A percentile compares a stretch with the other conserved stretches of the same genome.
Evolutionary conservation across 1,140 invertebrate genomes (phyloP).

Genomic region (Apis mellifera): Amel_HAv3.1 CM009938.2:1387501-1388000

Average conservation of each 20-base stretch:
- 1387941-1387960: conserved; percentile 47
- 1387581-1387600: neutral
- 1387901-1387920: conserved; percentile 9
- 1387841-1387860: conserved; percentile 53
- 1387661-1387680: conserved; percentile 47
- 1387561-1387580: neutral
- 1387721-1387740: conserved; percentile 25
- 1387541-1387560: neutral
- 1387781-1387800: conserved; percentile 55
- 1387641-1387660: conserved; percentile 21
- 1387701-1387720: conserved; percentile 28
- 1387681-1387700: conserved; percentile 42
- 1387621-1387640: conserved; percentile 16
- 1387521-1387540: neutral
- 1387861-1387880: conserved; percentile 41
- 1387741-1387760: neutral
- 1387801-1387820: conserved; percentile 48
- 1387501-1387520: too few species aligned
- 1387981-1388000: conserved; percentile 42
- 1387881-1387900: neutral
- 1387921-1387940: conserved; percentile 51
- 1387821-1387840: conserved; percentile 56
- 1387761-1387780: conserved; percentile 56
- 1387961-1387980: conserved; percentile 50
- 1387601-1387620: neutral